Base-by-base conservation (phyloP, 2,888 invertebrate species). In the Lagria hirta region DNA sequence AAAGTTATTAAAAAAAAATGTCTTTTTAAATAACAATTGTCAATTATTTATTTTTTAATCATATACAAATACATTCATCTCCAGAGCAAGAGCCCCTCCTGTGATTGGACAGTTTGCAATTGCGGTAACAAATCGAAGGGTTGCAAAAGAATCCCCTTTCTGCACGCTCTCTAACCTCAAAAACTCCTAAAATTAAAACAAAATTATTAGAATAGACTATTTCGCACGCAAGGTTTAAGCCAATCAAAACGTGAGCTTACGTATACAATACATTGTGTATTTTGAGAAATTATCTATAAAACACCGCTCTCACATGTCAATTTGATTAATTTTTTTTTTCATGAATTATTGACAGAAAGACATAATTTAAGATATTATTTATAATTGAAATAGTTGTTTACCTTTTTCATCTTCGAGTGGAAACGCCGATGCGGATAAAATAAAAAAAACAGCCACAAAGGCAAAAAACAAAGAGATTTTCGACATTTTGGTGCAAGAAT, bases 61-160 rank as follows among this genome's bases (percentile, higher is more conserved):
- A 30, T 15, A 34, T 32, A 8, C 32, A 41, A 33, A 34, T 8
- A 7, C 41, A 32, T 23, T 34, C 33, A 18, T 33, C 41, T 2
- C 41, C 41, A 4, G 26, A 33, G 13, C 38, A 38, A 3, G 38
- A 29, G 3, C 7, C 20, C 12, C 38, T 13, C 14, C 29, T 28
- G 7, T 16, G n/a, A 3, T 23, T 23, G n/a, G 28, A 15, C n/a
- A 20, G 16, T 29, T 10, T 29, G 16, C 38, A 38, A 2, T 29
- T 29, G 20, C 38, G 11, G 20, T 38, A 22, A 16, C 38, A 38
- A 5, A 27, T 4, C 1, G 12, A 28, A 4, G 29, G 29, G 18
- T 38, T 38, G 23, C 38, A 38, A 18, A 38, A 38, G 14, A 38
- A 38, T 1, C 29, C 38, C 4, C 38, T n/a, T 22, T 29, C 23